phyloP scores from a whole-genome alignment of 2,797 vertebrate genomes.

The Gallirallus australis region DNA sequence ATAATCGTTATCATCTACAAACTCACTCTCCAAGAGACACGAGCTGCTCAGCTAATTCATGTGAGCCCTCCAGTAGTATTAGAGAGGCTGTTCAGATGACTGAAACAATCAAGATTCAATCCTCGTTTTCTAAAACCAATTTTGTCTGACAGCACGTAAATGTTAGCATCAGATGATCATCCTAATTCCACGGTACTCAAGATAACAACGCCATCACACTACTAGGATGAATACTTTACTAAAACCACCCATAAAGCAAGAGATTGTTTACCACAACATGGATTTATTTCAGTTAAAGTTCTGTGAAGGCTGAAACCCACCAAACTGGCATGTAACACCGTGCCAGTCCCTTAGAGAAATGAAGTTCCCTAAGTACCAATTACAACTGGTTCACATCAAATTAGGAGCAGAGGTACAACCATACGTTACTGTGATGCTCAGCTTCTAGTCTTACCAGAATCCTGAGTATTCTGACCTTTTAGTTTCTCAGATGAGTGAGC shows the following conservation, averaged over 20 bases:
- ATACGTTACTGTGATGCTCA: background rate
- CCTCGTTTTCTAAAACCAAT: conserved; percentile 15
- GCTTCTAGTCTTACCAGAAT: conserved; percentile 69
- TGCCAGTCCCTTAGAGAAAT: conserved; percentile 51
- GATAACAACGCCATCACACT: background rate
- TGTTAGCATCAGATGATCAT: background rate
- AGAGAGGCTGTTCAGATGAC: background rate
- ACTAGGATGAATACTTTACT: background rate
- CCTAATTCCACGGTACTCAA: background rate
- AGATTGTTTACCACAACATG: background rate
- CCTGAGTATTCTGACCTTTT: conserved; percentile 87
- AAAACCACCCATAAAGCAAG: background rate
- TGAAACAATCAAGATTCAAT: background rate
- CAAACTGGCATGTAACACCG: background rate
- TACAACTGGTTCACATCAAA: conserved; percentile 20
- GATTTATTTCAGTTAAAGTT: conserved; percentile 31
- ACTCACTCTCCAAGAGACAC: background rate
- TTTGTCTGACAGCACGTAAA: conserved; percentile 35
- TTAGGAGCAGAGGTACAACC: background rate
- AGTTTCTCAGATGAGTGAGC: conserved; percentile 83
- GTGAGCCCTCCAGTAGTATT: background rate
- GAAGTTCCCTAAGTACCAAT: conserved; percentile 66
- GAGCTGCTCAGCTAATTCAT: background rate
- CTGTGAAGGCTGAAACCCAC: background rate
- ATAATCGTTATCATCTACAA: background rate